phyloP scores from a whole-genome alignment of 2,888 invertebrate species.

The Phasia obesa region DNA sequence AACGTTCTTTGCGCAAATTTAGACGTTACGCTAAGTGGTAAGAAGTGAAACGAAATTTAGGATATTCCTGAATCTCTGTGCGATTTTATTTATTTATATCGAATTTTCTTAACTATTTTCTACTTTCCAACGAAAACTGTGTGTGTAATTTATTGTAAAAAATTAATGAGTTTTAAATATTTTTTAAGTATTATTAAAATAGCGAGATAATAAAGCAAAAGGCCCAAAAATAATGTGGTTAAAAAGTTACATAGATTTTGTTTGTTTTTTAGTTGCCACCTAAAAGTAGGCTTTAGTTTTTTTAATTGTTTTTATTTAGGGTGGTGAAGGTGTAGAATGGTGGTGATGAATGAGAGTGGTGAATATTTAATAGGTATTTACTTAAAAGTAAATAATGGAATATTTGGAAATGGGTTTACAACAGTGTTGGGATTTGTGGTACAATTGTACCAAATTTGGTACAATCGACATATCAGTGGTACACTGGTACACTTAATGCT shows the following conservation, averaged over 20 bases:
- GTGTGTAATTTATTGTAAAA: slow-evolving; percentile 29
- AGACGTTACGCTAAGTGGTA: slow-evolving; percentile 70
- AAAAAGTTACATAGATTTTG: slow-evolving; percentile 1
- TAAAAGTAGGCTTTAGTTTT: slow-evolving; percentile 25
- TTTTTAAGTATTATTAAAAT: slow-evolving; percentile 35
- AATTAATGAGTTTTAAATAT: not conserved
- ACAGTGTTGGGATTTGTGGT: too few relatives aligned
- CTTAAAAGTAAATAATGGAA: too few relatives aligned
- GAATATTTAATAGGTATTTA: too few relatives aligned
- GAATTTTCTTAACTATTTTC: not conserved
- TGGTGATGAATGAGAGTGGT: too few relatives aligned
- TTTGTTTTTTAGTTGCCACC: not conserved
- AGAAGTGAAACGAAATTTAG: not conserved
- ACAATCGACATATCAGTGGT: too few relatives aligned
- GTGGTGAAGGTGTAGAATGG: too few relatives aligned
- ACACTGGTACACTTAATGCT: too few relatives aligned
- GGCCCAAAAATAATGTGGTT: slow-evolving; percentile 36
- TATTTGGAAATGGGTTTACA: too few relatives aligned
- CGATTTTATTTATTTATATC: not conserved
- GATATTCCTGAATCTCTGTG: not conserved
- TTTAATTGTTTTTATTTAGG: not conserved
- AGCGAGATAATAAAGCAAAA: slow-evolving; percentile 48
- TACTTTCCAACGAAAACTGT: not conserved
- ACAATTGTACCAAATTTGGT: too few relatives aligned
- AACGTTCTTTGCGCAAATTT: slow-evolving; percentile 70